Percentiles rank a stretch among this genome's conserved stretches.
Conservation (phyloP, 2,888 invertebrate genomes). For the Leucania comma region DNA sequence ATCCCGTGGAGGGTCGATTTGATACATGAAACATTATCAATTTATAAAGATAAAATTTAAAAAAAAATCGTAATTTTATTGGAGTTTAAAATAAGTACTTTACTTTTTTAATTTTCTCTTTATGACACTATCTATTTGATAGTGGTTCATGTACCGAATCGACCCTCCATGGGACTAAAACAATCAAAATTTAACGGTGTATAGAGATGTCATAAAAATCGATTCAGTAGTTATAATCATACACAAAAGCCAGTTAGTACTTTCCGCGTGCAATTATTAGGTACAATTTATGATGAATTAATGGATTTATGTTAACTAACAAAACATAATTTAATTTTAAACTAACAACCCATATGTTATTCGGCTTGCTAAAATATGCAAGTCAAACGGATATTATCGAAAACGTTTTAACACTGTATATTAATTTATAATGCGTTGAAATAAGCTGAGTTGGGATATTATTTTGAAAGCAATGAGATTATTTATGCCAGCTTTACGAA, state of each 20-base stretch:
- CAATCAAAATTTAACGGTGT: too few relatives aligned
- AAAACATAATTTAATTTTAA: neutral
- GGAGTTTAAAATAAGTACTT: too few relatives aligned
- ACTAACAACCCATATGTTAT: constrained; percentile 8
- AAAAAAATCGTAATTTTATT: too few relatives aligned
- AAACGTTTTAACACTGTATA: constrained; percentile 28
- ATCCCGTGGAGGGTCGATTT: too few relatives aligned
- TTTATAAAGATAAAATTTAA: too few relatives aligned
- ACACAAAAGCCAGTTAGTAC: neutral
- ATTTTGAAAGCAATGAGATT: constrained; percentile 28
- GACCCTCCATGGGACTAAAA: too few relatives aligned
- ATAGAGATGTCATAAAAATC: neutral
- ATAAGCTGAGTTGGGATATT: constrained; percentile 24
- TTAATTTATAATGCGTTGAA: constrained; percentile 48
- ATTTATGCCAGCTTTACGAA: constrained; percentile 31
- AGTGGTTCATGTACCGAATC: too few relatives aligned
- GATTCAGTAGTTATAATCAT: neutral
- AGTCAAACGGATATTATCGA: constrained; percentile 37
- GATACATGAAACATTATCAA: too few relatives aligned
- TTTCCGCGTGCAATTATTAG: neutral
- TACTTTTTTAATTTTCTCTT: too few relatives aligned
- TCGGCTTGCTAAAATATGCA: constrained; percentile 5
- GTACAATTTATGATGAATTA: neutral
- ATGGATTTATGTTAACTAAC: neutral
- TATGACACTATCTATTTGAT: too few relatives aligned